Evolutionary conservation across 2,797 vertebrate genomes (phyloP).

Genomic region (Prunella strophiata): DNA sequence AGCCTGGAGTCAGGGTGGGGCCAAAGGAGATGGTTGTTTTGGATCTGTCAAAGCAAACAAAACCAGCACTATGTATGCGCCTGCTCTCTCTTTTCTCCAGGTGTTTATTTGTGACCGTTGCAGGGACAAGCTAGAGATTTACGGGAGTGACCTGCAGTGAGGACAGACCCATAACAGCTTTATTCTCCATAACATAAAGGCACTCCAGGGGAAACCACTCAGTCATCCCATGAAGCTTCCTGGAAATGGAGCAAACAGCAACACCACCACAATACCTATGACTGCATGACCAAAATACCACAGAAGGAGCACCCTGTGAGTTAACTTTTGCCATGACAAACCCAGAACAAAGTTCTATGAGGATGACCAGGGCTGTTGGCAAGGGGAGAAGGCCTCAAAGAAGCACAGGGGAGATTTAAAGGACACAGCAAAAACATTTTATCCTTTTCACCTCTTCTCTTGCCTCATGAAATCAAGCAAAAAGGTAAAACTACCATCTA

Average conservation of each 20-base stretch:
- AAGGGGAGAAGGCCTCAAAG: not conserved
- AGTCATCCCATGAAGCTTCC: slow-evolving; percentile 22
- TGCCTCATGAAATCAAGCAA: not conserved
- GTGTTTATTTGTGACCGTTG: not conserved
- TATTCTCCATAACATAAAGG: not conserved
- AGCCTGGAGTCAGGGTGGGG: not conserved
- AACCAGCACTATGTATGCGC: not conserved
- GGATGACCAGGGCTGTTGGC: not conserved
- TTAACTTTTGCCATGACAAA: not conserved
- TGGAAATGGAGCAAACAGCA: not conserved
- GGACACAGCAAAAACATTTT: not conserved
- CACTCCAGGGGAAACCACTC: not conserved
- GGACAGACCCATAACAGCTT: not conserved
- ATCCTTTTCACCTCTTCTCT: not conserved
- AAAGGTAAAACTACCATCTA: not conserved
- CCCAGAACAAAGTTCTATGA: not conserved
- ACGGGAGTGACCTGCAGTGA: not conserved
- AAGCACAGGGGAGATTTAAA: not conserved
- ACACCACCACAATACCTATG: not conserved
- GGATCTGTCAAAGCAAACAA: not conserved
- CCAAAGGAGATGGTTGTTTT: not conserved
- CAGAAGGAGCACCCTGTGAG: not conserved
- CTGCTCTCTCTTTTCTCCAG: not conserved
- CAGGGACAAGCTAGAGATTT: not conserved
- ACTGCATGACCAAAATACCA: not conserved